phyloP scores from a whole-genome alignment of 35 echinoderm and acorn worm genomes.

The Acanthaster planci region DNA sequence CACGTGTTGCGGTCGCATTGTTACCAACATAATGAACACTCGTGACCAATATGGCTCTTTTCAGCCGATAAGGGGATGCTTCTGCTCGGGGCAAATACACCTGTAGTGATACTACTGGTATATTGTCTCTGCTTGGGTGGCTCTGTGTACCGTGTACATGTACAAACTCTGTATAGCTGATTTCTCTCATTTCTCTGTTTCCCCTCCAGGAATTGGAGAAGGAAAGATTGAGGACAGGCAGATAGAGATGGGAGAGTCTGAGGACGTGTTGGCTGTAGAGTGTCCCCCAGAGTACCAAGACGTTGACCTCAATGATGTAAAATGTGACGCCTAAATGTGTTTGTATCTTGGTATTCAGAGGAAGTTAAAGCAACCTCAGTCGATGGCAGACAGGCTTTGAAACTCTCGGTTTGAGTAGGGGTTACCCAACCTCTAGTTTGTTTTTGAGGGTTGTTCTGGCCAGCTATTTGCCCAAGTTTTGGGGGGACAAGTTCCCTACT shows the following conservation, averaged over 20 bases:
- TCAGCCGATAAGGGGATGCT: too few relatives aligned
- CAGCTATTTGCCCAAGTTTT: too few relatives aligned
- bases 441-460: too few relatives aligned
- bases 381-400: background rate
- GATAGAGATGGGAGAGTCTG: constrained; percentile 72
- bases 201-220: constrained; percentile 64
- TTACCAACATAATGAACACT: too few relatives aligned
- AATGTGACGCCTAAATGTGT: background rate
- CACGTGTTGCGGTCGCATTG: too few relatives aligned
- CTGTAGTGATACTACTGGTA: background rate
- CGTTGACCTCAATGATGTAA: constrained; percentile 80
- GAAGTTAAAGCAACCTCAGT: background rate
- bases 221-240: constrained; percentile 53
- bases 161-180: background rate
- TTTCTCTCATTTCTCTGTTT: constrained; percentile 14
- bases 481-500: too few relatives aligned
- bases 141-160: background rate
- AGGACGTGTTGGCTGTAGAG: constrained; percentile 62
- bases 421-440: too few relatives aligned
- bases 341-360: too few relatives aligned
- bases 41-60: too few relatives aligned
- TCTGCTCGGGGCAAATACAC: too few relatives aligned
- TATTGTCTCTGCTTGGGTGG: background rate
- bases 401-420: too few relatives aligned
- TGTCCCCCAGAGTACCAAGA: constrained; percentile 72